Percentiles rank a stretch among this genome's conserved stretches.
Conservation (phyloP, 2,797 vertebrate species). For the Mallotus villosus region DNA sequence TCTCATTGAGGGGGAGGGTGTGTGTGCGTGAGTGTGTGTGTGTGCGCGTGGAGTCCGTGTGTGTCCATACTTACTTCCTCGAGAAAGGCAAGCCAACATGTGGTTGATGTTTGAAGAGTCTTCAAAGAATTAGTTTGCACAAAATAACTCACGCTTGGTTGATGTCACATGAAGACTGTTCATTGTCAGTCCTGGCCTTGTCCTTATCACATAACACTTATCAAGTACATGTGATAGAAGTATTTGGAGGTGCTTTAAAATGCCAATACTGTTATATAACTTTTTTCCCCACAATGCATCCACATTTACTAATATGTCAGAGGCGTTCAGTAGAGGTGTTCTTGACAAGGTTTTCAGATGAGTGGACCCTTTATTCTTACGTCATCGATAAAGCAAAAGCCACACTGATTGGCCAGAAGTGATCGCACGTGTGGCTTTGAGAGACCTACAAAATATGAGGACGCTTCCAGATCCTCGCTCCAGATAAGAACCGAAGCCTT, state of each 20-base stretch:
- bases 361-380: background rate
- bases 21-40: slow-evolving; percentile 30
- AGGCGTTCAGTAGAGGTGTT: too few relatives aligned
- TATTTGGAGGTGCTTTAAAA: background rate
- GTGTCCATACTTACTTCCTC: slow-evolving; percentile 63
- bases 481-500: slow-evolving; percentile 50
- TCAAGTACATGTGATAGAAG: slow-evolving; percentile 20
- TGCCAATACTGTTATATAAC: background rate
- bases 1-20: slow-evolving; percentile 51
- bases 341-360: slow-evolving; percentile 27
- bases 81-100: slow-evolving; percentile 48
- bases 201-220: background rate
- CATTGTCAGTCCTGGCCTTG: slow-evolving; percentile 36
- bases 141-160: slow-evolving; percentile 42
- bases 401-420: slow-evolving; percentile 22
- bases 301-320: background rate
- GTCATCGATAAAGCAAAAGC: slow-evolving; percentile 43
- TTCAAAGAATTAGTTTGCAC: slow-evolving; percentile 60
- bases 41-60: slow-evolving; percentile 18
- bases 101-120: slow-evolving; percentile 68
- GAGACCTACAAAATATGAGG: slow-evolving; percentile 53
- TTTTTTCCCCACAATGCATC: background rate
- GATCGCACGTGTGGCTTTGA: slow-evolving; percentile 38
- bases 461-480: slow-evolving; percentile 57
- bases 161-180: slow-evolving; percentile 34